Percentiles rank a stretch among this genome's conserved stretches.
Evolutionary conservation across 2,888 invertebrate species (phyloP).

Genomic region (Ypsolopha scabrella): DNA sequence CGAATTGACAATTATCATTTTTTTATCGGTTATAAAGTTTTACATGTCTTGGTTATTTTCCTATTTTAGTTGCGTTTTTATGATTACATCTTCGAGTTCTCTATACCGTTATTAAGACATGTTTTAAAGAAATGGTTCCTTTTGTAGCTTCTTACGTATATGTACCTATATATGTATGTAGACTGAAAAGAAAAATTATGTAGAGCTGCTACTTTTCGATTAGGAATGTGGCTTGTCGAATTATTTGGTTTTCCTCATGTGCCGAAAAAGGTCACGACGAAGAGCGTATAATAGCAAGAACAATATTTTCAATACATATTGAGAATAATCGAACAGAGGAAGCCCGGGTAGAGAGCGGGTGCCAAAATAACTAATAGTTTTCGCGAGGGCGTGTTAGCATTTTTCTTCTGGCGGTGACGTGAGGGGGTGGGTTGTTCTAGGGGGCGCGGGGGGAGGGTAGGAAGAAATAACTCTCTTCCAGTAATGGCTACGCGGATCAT

Average conservation of each 20-base stretch:
- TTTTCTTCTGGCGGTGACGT: conserved; percentile 69
- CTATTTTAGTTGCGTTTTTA: no score
- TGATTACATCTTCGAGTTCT: no score
- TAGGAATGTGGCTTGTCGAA: not conserved
- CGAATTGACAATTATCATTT: no score
- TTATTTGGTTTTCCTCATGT: not conserved
- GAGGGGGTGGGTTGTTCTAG: conserved; percentile 13
- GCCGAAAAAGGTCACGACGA: not conserved
- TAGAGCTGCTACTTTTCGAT: no score
- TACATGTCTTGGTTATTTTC: no score
- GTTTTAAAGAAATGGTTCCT: not conserved
- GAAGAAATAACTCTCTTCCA: conserved; percentile 49
- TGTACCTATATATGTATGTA: no score
- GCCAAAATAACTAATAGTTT: conserved; percentile 71
- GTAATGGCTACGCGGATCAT: conserved; percentile 60
- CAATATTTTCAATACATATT: conserved; percentile 8
- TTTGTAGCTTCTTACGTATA: no score
- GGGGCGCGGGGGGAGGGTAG: conserved; percentile 15
- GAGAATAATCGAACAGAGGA: conserved; percentile 50
- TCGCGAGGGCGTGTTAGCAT: conserved; percentile 70
- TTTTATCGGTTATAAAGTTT: no score
- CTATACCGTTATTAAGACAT: no score
- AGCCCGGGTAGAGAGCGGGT: conserved; percentile 43
- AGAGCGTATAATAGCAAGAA: not conserved
- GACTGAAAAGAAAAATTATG: not conserved